phyloP scores from a whole-genome alignment of 2,888 invertebrate genomes.

The Epinotia brunnichana region DNA sequence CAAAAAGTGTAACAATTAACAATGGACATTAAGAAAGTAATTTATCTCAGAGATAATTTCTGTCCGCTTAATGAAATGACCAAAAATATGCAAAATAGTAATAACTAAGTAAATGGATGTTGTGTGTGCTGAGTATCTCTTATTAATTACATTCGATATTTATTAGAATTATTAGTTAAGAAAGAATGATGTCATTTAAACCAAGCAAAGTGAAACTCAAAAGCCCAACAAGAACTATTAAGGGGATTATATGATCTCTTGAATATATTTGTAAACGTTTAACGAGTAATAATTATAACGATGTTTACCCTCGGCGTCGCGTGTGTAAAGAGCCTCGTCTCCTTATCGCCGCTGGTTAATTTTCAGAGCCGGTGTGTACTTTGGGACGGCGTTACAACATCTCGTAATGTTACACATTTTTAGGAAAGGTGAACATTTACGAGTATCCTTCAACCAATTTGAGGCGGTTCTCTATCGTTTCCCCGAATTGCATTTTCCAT shows the following conservation, averaged over 20 bases:
- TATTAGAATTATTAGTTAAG: not conserved
- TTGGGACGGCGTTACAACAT: slow-evolving; percentile 36
- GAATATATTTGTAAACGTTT: slow-evolving; percentile 22
- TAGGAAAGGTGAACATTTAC: not conserved
- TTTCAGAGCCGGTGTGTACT: slow-evolving; percentile 37
- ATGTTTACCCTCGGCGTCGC: slow-evolving; percentile 34
- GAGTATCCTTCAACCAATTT: not conserved
- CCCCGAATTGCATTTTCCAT: no score
- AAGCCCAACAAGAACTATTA: not conserved
- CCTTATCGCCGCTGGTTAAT: slow-evolving; percentile 39
- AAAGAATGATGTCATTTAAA: not conserved
- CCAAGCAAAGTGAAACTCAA: not conserved
- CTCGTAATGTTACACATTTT: slow-evolving; percentile 12
- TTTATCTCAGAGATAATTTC: not conserved
- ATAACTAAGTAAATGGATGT: not conserved
- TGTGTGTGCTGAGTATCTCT: not conserved
- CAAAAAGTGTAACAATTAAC: slow-evolving; percentile 1
- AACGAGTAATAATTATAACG: slow-evolving; percentile 18
- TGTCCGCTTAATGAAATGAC: not conserved
- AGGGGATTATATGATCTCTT: slow-evolving; percentile 20
- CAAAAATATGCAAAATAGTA: not conserved
- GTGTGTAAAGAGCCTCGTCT: slow-evolving; percentile 38
- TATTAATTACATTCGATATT: not conserved
- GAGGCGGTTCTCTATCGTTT: no score
- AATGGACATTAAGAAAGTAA: not conserved